phyloP scores from a whole-genome alignment of 2,113 vertebrate species.

The Callipepla squamata region DNA sequence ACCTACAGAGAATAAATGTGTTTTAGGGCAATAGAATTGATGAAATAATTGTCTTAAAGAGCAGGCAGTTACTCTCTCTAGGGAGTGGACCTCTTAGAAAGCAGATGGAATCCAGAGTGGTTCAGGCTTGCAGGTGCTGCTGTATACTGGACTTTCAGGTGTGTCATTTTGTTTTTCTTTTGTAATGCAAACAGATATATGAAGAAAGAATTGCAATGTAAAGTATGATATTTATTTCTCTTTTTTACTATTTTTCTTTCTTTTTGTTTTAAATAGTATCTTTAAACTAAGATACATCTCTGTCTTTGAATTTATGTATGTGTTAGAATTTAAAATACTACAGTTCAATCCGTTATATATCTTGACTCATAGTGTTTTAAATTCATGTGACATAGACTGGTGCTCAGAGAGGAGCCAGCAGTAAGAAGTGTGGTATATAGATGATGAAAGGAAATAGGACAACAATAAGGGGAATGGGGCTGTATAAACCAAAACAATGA shows the following conservation, averaged over 20 bases:
- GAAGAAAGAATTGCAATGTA: not conserved
- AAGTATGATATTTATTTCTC: not conserved
- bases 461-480: not conserved
- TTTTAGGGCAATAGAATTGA: conserved; percentile 3
- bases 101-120: not conserved
- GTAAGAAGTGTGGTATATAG: not conserved
- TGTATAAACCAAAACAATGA: not conserved
- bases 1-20: not conserved
- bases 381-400: not conserved
- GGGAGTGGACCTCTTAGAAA: not conserved
- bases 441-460: not conserved
- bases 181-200: not conserved
- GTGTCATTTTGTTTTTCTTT: not conserved
- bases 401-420: not conserved
- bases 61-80: not conserved
- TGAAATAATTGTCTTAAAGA: conserved; percentile 6
- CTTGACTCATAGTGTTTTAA: not conserved
- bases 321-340: not conserved
- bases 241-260: not conserved
- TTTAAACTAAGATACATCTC: not conserved
- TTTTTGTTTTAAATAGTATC: not conserved
- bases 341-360: not conserved
- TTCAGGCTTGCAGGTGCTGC: conserved; percentile 6
- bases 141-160: not conserved
- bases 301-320: not conserved